Percentiles rank a stretch among this genome's conserved stretches.
Conservation (phyloP, 2,113 vertebrate genomes). For the Barnardius zonarius region DNA sequence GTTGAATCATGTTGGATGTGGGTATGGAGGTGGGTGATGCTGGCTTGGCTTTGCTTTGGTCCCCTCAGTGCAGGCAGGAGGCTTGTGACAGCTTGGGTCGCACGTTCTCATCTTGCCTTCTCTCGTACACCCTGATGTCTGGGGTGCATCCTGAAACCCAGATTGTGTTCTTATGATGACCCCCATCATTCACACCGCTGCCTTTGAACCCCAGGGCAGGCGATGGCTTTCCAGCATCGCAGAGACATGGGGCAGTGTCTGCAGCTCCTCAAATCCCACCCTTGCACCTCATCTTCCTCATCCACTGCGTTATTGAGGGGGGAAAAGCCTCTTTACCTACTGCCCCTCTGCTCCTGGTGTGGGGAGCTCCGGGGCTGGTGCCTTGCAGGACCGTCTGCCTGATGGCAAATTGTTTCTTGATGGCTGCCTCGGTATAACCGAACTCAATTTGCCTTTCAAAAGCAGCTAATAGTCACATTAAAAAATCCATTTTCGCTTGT, state of each 20-base stretch:
- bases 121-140: fast-evolving
- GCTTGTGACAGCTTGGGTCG: fast-evolving
- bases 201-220: not conserved
- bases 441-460: constrained; percentile 82
- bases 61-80: not conserved
- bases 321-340: not conserved
- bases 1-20: not conserved
- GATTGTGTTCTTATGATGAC: not conserved
- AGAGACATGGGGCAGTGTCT: fast-evolving
- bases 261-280: not conserved
- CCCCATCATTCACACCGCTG: fast-evolving
- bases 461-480: constrained; percentile 81
- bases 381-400: constrained; percentile 20
- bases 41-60: not conserved
- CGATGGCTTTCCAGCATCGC: fast-evolving
- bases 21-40: not conserved
- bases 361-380: not conserved
- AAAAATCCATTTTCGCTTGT: constrained; percentile 80
- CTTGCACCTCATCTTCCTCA: not conserved
- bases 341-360: not conserved
- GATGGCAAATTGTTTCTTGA: constrained; percentile 72
- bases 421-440: constrained; percentile 63
- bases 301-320: fast-evolving
- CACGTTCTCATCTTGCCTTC: not conserved
- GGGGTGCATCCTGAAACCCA: too few species aligned